These are phyloP conservation scores for Neria commutata DNA, from an alignment of 2,888 invertebrate species.

Conservation along the genomic window DNA sequence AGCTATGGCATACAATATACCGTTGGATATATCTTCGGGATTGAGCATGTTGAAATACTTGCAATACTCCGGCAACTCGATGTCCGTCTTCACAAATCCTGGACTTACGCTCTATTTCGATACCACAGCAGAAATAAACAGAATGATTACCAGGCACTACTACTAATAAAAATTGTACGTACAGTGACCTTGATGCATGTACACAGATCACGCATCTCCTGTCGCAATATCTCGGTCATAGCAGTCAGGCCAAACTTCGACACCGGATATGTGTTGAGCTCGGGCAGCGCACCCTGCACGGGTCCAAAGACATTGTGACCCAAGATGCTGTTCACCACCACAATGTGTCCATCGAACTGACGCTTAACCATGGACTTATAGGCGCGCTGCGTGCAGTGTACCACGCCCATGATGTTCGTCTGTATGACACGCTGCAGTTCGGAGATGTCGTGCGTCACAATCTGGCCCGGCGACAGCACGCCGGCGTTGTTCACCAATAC, in stretches of 20 bases:
- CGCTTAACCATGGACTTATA: slow-evolving; percentile 61
- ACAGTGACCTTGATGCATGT: slow-evolving; percentile 50
- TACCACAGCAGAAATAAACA: too few relatives aligned
- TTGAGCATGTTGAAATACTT: background rate
- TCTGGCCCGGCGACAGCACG: slow-evolving; percentile 35
- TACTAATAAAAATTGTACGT: slow-evolving; percentile 16
- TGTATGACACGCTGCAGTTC: slow-evolving; percentile 51
- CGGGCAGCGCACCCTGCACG: slow-evolving; percentile 3
- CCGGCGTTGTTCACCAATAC: slow-evolving; percentile 68
- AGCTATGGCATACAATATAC: slow-evolving; percentile 20
- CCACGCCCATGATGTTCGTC: slow-evolving; percentile 60
- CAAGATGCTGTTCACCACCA: slow-evolving; percentile 47
- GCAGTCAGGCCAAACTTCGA: slow-evolving; percentile 49
- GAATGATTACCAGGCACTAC: background rate
- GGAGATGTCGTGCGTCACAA: slow-evolving; percentile 26
- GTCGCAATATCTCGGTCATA: slow-evolving; percentile 43
- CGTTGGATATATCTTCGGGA: slow-evolving; percentile 18
- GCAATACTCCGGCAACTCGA: background rate
- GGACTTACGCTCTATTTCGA: background rate
- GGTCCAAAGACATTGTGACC: slow-evolving; percentile 26
- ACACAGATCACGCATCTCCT: slow-evolving; percentile 41
- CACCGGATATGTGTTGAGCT: slow-evolving; percentile 42
- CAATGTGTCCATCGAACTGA: slow-evolving; percentile 56
- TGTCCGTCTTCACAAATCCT: background rate
- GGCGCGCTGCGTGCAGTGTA: slow-evolving; percentile 61